Evolutionary conservation across 2,888 invertebrate species (phyloP), one percentile per base, ranked within the genome.

Genomic region (Globia sparganii): DNA sequence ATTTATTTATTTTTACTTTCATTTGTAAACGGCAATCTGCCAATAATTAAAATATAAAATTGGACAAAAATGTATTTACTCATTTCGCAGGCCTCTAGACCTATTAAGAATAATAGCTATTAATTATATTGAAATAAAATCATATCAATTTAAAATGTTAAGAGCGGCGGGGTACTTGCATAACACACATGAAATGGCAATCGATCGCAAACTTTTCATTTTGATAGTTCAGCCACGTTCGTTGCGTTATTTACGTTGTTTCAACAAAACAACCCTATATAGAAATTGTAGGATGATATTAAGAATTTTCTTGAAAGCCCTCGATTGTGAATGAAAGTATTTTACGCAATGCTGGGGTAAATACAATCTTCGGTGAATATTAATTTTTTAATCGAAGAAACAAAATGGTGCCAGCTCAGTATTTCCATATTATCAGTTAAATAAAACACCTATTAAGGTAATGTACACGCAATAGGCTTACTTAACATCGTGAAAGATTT

Each of bases 401-500:
- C 49, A 76, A 83, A 77, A 75, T 58, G 73, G 76, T 74, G 70
- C 64, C 74, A 77, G 58, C 37, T 65, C 75, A 85, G 68, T 64
- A 78, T 71, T 75, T 62, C 37, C 13, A 69, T 70, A 77, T 62
- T 68, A 28, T 11, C 58, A 78, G 46, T 68, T 46, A 69, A 81
- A 75, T 70, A 61, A 88, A 74, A 68, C n/a, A 81, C 73, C 49
- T 79, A 77, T 64, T 25, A 75, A 43, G 66, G 46, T 78, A 64
- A 75, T 66, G 74, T 68, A 80, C 78, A 85, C 78, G 70, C 71
- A 81, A 84, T 77, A 74, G 56, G 67, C 40, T 71, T 75, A 61
- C 46, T 74, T 75, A 72, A 80, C 70, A 62, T 40, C 67, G 53
- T 82, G 78, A 87, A 81, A 81, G 62, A 71, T 75, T 72, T 68